Evolutionary conservation across 2,888 invertebrate species (phyloP).

Genomic region (Pyrgus malvae): DNA sequence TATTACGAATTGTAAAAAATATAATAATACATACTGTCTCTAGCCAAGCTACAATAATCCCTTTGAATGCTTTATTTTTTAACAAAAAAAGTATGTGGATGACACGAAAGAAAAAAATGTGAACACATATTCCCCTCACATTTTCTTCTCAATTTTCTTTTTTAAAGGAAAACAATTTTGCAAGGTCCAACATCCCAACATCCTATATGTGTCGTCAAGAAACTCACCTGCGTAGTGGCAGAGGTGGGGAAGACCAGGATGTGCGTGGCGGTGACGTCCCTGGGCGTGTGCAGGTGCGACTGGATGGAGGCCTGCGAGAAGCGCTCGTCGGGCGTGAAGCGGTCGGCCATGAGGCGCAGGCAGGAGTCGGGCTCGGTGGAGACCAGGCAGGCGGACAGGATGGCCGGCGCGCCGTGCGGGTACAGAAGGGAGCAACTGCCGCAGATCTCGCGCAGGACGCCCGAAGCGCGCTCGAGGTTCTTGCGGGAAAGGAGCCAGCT

Average conservation of each 20-base stretch:
- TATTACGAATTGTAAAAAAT: too few species aligned
- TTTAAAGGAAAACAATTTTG: too few species aligned
- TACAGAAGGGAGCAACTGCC: constrained; percentile 92
- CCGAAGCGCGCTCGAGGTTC: constrained; percentile 93
- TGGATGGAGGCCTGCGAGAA: constrained; percentile 94
- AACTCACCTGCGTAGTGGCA: constrained; percentile 92
- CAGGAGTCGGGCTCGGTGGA: constrained; percentile 95
- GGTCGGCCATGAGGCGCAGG: constrained; percentile 95
- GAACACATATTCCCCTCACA: too few species aligned
- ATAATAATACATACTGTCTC: too few species aligned
- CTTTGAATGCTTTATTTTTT: too few species aligned
- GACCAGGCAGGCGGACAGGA: constrained; percentile 98
- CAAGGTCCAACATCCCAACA: too few species aligned
- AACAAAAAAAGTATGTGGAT: too few species aligned
- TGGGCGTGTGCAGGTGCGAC: constrained; percentile 95
- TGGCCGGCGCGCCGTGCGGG: constrained; percentile 92
- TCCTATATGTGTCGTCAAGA: too few species aligned
- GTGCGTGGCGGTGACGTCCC: constrained; percentile 98
- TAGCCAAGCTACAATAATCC: too few species aligned
- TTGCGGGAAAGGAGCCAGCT: constrained; percentile 96
- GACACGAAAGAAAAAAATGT: too few species aligned
- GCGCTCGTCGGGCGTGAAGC: constrained; percentile 96
- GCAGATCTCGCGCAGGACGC: constrained; percentile 94
- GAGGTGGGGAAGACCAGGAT: constrained; percentile 99
- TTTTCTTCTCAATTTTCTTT: too few species aligned